Conservation (phyloP, 2,888 invertebrate genomes). For the Bruchidius siliquastri region DNA sequence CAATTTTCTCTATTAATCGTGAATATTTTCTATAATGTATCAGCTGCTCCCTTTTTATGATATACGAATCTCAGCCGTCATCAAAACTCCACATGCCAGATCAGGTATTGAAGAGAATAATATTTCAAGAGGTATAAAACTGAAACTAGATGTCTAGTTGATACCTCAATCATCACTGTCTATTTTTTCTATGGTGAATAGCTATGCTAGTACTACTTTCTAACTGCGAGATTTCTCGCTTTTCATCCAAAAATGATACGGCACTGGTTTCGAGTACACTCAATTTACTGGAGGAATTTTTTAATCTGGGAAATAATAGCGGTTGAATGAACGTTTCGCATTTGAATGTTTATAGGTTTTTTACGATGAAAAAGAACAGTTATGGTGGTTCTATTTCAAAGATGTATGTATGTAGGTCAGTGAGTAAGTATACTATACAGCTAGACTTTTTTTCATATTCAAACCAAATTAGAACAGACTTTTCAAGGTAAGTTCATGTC, state of each 20-base stretch:
- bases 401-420: neutral
- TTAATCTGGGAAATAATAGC: neutral
- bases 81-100: no score
- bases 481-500: no score
- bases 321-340: neutral
- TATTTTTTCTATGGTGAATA: no score
- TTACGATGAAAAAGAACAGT: neutral
- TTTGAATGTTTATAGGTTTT: neutral
- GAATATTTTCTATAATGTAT: no score
- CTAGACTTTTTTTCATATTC: neutral
- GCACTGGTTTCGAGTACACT: neutral
- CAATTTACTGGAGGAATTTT: neutral
- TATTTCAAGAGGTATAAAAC: no score
- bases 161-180: no score
- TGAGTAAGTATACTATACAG: neutral
- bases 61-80: no score
- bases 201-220: no score
- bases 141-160: no score
- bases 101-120: no score
- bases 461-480: neutral
- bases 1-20: no score
- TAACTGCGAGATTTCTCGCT: neutral
- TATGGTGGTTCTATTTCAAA: neutral
- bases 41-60: no score
- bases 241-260: neutral